Evolutionary conservation across 2,113 vertebrate genomes (phyloP).

Genomic region (Microcebus lehilahytsara): DNA sequence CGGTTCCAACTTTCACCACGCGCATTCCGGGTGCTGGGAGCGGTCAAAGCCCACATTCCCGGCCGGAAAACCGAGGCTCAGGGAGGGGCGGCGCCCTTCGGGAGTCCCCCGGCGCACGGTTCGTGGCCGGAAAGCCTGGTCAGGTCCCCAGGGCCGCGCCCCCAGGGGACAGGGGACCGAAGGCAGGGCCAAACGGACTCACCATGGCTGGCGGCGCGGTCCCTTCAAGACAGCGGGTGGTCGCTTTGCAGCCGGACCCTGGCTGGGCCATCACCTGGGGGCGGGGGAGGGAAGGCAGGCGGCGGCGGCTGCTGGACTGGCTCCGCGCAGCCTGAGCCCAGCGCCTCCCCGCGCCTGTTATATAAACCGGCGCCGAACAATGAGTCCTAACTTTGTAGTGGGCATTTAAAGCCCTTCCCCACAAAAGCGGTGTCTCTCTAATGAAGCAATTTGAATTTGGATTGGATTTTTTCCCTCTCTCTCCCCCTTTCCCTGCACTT

Average conservation of each 20-base stretch:
- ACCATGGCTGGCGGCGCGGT: slow-evolving; percentile 91
- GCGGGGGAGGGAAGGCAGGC: slow-evolving; percentile 78
- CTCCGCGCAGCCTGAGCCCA: slow-evolving; percentile 79
- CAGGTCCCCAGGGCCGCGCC: neutral
- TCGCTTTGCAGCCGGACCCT: slow-evolving; percentile 88
- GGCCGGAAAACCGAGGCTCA: neutral
- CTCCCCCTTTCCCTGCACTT: slow-evolving; percentile 91
- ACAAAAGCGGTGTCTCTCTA: slow-evolving; percentile 94
- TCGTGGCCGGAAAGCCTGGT: slow-evolving; percentile 7
- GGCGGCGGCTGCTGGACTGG: slow-evolving; percentile 65
- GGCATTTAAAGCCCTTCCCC: slow-evolving; percentile 91
- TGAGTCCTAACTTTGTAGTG: slow-evolving; percentile 90
- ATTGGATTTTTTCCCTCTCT: slow-evolving; percentile 91
- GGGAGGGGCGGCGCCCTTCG: slow-evolving; percentile 31
- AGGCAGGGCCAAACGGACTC: slow-evolving; percentile 78
- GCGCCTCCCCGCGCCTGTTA: slow-evolving; percentile 85
- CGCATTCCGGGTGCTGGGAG: neutral
- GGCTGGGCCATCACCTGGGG: slow-evolving; percentile 93
- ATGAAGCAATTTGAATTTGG: slow-evolving; percentile 97
- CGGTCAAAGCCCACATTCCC: neutral
- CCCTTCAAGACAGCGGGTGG: slow-evolving; percentile 89
- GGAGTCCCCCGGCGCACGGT: neutral
- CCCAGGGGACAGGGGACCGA: neutral
- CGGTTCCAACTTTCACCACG: slow-evolving; percentile 22
- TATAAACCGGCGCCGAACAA: slow-evolving; percentile 92